These are phyloP conservation scores for Scrobipalpa atriplicella DNA, from an alignment of 2,888 invertebrate species.

Conservation along the genomic window DNA sequence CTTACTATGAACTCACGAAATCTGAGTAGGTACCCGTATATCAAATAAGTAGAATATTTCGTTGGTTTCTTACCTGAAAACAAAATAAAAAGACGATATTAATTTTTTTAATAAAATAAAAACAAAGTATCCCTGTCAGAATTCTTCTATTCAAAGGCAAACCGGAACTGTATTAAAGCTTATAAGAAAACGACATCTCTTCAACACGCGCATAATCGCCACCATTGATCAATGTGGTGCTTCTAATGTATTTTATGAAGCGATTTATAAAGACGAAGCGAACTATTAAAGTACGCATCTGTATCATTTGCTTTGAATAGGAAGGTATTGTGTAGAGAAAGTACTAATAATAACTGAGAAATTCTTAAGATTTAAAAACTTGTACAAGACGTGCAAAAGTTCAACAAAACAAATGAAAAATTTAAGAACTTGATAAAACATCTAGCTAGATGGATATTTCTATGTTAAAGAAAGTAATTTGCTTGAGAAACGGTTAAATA, in stretches of 20 bases:
- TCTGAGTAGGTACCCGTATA: too few relatives aligned
- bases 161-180: not conserved
- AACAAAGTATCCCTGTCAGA: not conserved
- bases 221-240: slow-evolving; percentile 3
- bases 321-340: not conserved
- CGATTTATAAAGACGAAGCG: slow-evolving; percentile 5
- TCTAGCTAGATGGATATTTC: too few relatives aligned
- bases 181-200: not conserved
- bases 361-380: not conserved
- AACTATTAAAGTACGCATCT: not conserved
- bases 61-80: not conserved
- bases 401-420: too few relatives aligned
- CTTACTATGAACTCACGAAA: too few relatives aligned
- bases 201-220: not conserved
- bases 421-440: too few relatives aligned
- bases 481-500: too few relatives aligned
- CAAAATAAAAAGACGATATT: not conserved
- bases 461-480: too few relatives aligned
- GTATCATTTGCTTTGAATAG: slow-evolving; percentile 5
- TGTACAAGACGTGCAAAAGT: too few relatives aligned
- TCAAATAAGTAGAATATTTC: not conserved
- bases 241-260: slow-evolving; percentile 4
- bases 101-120: too few relatives aligned
- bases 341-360: not conserved
- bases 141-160: not conserved